These are phyloP conservation scores for Abscondita cerata DNA, from an alignment of 2,888 invertebrate species.

Conservation along the genomic window DNA sequence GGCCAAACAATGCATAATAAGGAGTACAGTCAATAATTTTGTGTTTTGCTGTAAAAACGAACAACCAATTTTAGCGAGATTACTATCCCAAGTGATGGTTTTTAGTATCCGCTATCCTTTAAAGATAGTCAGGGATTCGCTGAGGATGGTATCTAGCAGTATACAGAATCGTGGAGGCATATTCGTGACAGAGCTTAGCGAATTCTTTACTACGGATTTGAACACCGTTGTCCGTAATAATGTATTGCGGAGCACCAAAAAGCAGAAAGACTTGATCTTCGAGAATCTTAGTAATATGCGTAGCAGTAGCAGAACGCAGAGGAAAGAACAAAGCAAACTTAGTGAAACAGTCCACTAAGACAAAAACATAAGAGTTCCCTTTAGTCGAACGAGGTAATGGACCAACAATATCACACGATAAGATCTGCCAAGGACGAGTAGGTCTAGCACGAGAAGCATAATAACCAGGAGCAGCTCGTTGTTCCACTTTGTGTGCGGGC, in stretches of 20 bases:
- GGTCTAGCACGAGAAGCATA: neutral
- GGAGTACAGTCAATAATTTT: no score
- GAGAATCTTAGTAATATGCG: neutral
- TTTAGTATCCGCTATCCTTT: neutral
- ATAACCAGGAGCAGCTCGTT: neutral
- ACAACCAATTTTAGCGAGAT: neutral
- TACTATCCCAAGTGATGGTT: neutral
- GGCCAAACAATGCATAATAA: no score
- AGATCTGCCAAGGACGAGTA: neutral
- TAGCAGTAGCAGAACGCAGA: neutral
- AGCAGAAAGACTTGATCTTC: neutral
- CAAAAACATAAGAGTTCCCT: no score
- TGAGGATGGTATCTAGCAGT: neutral
- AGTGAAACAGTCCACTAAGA: no score
- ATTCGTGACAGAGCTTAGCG: no score
- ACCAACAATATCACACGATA: neutral
- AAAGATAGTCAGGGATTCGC: neutral
- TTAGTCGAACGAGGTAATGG: neutral
- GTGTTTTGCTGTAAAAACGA: no score
- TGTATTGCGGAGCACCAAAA: neutral
- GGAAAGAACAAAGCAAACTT: neutral
- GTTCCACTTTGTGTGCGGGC: neutral
- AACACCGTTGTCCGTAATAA: neutral
- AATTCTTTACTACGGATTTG: no score
- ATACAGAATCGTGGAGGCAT: no score